Evolutionary conservation across 2,888 invertebrate species (phyloP).

Genomic region (Tanytarsus gracilentus): DNA sequence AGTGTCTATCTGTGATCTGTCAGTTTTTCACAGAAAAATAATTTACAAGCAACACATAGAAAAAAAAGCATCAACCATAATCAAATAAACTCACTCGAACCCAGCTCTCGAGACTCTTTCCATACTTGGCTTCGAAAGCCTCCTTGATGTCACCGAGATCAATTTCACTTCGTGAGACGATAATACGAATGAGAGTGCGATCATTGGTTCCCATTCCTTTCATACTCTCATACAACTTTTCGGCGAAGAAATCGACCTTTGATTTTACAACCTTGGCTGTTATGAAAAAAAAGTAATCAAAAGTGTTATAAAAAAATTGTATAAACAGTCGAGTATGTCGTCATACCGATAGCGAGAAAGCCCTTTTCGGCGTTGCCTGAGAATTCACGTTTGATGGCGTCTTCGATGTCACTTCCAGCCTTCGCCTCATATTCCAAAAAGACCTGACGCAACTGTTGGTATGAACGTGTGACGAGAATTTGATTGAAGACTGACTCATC

Average conservation of each 20-base stretch:
- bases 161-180: conserved; percentile 84
- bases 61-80: conserved; percentile 1
- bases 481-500: conserved; percentile 83
- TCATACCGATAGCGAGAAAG: conserved; percentile 72
- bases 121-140: conserved; percentile 75
- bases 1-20: too few species aligned
- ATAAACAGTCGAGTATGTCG: conserved; percentile 22
- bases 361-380: conserved; percentile 80
- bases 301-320: neutral
- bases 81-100: too few species aligned
- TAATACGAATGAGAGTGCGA: conserved; percentile 81
- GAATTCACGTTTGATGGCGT: conserved; percentile 78
- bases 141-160: conserved; percentile 88
- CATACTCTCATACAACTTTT: conserved; percentile 83
- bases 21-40: conserved; percentile 1
- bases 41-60: neutral
- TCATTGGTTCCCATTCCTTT: conserved; percentile 82
- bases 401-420: conserved; percentile 74
- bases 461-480: conserved; percentile 78
- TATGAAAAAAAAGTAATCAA: conserved; percentile 28
- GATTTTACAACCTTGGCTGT: conserved; percentile 81
- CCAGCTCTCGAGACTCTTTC: conserved; percentile 74
- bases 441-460: conserved; percentile 76
- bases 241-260: conserved; percentile 85
- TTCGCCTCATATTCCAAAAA: conserved; percentile 77